These are phyloP conservation scores for Momotus momota DNA, from an alignment of 2,797 vertebrate genomes.

Conservation along the genomic window DNA sequence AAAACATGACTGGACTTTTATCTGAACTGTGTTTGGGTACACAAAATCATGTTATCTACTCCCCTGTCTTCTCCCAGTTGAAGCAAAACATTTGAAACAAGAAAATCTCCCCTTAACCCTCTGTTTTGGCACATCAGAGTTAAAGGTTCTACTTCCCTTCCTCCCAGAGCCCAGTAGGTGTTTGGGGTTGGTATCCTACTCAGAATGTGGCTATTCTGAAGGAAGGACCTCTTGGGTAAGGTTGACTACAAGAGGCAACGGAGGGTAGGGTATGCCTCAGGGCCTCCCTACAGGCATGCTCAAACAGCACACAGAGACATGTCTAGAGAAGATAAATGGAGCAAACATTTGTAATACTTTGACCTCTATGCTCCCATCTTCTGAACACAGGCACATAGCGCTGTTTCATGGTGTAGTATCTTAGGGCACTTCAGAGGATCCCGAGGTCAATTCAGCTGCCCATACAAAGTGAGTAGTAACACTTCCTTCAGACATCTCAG, in stretches of 20 bases:
- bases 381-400: not conserved
- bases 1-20: not conserved
- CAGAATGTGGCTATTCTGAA: not conserved
- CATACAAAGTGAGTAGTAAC: not conserved
- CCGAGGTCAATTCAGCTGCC: not conserved
- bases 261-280: not conserved
- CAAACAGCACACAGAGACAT: not conserved
- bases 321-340: not conserved
- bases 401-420: not conserved
- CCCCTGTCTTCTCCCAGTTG: not conserved
- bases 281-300: rapidly evolving
- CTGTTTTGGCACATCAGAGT: not conserved
- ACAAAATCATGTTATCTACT: not conserved
- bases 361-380: rapidly evolving
- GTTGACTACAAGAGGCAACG: not conserved
- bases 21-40: not conserved
- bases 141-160: not conserved
- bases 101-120: not conserved
- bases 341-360: not conserved
- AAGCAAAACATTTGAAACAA: not conserved
- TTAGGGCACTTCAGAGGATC: not conserved
- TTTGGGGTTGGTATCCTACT: not conserved
- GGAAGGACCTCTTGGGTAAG: not conserved
- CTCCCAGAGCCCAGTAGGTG: not conserved
- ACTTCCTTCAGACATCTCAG: not conserved